Percentiles rank a stretch among this genome's conserved stretches.
These are phyloP conservation scores for Stictonetta naevosa DNA, from an alignment of 2,113 vertebrate species.

Conservation along the genomic window DNA sequence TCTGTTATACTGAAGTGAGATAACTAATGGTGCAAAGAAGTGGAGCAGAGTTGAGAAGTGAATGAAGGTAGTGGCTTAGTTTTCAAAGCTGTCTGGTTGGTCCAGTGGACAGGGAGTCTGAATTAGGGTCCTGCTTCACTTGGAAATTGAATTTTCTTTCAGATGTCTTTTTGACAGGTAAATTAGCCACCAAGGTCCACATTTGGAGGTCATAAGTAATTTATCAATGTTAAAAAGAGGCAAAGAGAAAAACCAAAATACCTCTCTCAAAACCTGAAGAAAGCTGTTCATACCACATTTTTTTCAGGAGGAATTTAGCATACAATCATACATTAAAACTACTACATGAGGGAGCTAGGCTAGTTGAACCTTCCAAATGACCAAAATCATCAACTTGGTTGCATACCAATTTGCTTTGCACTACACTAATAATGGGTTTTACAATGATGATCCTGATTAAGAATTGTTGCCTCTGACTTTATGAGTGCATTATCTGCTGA, in stretches of 20 bases:
- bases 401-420: background rate
- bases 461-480: background rate
- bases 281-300: background rate
- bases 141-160: conserved; percentile 15
- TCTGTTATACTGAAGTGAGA: background rate
- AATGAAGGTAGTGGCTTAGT: conserved; percentile 8
- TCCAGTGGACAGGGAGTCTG: background rate
- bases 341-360: background rate
- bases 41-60: background rate
- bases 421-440: background rate
- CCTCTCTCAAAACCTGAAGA: background rate
- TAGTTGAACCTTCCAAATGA: background rate
- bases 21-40: background rate
- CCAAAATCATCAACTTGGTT: background rate
- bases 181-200: background rate
- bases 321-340: background rate
- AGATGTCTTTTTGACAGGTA: conserved; percentile 10
- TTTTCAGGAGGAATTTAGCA: background rate
- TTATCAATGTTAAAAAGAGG: background rate
- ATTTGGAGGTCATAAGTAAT: background rate
- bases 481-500: background rate
- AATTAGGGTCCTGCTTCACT: conserved; percentile 6
- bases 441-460: background rate
- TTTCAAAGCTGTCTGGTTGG: conserved; percentile 22
- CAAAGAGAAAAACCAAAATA: conserved; percentile 19